Base-by-base conservation (phyloP, 2,113 vertebrate species). In the Neoarius graeffei region DNA sequence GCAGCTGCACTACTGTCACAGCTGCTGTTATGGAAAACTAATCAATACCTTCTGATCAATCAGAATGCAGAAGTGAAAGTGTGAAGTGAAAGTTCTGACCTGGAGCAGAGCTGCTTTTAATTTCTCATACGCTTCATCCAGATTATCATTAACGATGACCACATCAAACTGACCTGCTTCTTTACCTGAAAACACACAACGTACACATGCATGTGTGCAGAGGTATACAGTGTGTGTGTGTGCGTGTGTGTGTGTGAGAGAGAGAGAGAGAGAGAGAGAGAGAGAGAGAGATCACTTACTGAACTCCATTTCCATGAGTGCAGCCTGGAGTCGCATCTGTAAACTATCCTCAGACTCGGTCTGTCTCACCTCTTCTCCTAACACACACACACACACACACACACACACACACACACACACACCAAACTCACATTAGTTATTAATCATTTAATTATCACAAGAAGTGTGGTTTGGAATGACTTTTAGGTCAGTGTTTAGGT, bases 341-440 rank as follows among this genome's bases (percentile, higher is more conserved):
- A 99, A 93, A 89, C 95, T 98, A 84, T 98, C 97, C 90, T 99
- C 97, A 0, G 97, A 96, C 91, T 99, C 98, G 0, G 98, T 99
- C 91, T 97, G 95, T 6, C 98, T 93, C 87, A 79, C n/a, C n/a
- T n/a, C n/a, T n/a, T n/a, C n/a, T n/a, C n/a, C n/a, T n/a, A n/a
- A n/a, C n/a, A n/a, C n/a, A n/a, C n/a, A n/a, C n/a, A n/a, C n/a
- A n/a, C 7, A 4, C 9, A 15, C 35, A 62, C 20, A 25, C 42
- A 30, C 60, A 76, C 4, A 52, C 52, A 52, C 52, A 52, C 52
- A 52, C 52, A 52, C 52, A 52, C 52, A 52, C 52, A 52, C 52
- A 52, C 52, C n/a, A 35, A 20, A 5, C 20, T 50, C 42, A 50
- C 42, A 10, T 74, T 48, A 73, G 1, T 20, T 20, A 42, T 20